These are phyloP conservation scores for Ambastaia sidthimunki DNA, from an alignment of 2,797 vertebrate species.

Conservation along the genomic window DNA sequence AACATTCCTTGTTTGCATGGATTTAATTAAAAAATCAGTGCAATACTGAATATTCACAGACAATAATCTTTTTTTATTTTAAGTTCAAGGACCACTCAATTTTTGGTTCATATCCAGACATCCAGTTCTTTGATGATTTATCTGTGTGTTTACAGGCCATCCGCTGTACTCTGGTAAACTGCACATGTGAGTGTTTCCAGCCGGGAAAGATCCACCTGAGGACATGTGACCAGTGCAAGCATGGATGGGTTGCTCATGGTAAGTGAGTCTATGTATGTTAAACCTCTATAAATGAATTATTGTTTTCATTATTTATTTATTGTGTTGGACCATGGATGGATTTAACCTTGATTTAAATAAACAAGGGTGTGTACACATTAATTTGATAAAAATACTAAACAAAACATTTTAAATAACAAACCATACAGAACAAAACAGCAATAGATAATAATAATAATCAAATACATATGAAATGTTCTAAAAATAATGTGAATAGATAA, in stretches of 20 bases:
- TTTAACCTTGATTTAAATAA: background rate
- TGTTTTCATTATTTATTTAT: background rate
- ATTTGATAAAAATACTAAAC: background rate
- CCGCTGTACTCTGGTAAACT: conserved; percentile 99
- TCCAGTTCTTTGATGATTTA: background rate
- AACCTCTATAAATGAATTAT: background rate
- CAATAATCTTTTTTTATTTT: too few species aligned
- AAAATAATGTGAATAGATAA: too few species aligned
- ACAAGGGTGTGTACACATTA: background rate
- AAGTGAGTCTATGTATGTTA: conserved; percentile 59
- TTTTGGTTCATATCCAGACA: background rate
- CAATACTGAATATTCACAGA: too few species aligned
- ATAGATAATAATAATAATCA: too few species aligned
- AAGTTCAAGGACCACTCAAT: background rate
- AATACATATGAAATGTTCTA: too few species aligned
- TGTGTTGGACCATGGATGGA: background rate
- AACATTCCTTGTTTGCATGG: background rate
- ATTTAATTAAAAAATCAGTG: background rate
- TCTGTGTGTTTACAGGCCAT: conserved; percentile 84
- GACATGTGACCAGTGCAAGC: conserved; percentile 99
- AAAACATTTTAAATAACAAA: too few species aligned
- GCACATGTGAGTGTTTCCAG: conserved; percentile 99
- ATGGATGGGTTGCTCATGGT: conserved; percentile 99
- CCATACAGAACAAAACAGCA: too few species aligned
- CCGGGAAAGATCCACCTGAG: conserved; percentile 98